Evolutionary conservation across 2,113 vertebrate genomes (phyloP).

Genomic region (Tychaedon coryphoeus): DNA sequence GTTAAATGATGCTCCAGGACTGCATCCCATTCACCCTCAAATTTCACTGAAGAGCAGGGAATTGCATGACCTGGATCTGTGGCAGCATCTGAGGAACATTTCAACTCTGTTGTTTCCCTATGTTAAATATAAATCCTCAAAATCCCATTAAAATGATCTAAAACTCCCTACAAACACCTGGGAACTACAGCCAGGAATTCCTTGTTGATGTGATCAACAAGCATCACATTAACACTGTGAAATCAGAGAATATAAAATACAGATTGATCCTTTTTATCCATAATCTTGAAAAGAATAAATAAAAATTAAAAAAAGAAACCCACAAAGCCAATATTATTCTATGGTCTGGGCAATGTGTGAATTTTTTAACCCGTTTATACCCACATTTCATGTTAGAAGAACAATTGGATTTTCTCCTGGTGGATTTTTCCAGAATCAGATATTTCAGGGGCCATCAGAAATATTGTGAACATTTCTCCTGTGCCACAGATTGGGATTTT

Average conservation of each 20-base stretch:
- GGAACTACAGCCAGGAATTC: not conserved
- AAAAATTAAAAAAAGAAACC: not conserved
- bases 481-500: not conserved
- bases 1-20: not conserved
- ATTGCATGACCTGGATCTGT: not conserved
- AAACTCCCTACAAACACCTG: not conserved
- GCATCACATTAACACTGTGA: not conserved
- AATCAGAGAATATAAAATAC: not conserved
- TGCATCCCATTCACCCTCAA: not conserved
- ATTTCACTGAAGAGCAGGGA: not conserved
- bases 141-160: not conserved
- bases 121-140: not conserved
- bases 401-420: not conserved
- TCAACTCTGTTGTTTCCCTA: accelerated
- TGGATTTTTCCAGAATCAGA: not conserved
- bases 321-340: not conserved
- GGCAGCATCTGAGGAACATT: not conserved
- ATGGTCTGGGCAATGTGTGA: not conserved
- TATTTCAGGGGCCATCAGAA: not conserved
- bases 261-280: not conserved
- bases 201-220: not conserved
- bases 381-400: not conserved
- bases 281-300: not conserved
- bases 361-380: not conserved
- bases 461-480: not conserved